Conservation (phyloP, 2,797 vertebrate genomes). For the Gambelia wislizenii region DNA sequence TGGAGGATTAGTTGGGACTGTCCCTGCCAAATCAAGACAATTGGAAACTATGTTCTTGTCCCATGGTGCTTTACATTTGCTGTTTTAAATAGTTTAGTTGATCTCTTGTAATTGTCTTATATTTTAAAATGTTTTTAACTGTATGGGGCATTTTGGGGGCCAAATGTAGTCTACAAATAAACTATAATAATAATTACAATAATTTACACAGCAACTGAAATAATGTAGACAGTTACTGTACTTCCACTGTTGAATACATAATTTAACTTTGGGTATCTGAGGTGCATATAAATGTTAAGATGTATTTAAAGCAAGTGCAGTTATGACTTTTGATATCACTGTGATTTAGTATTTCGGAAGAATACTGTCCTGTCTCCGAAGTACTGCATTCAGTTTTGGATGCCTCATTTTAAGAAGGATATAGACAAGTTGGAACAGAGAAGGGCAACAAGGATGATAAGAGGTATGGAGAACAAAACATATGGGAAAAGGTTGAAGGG, state of each 20-base stretch:
- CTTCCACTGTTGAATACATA: not conserved
- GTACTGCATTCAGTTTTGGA: no score
- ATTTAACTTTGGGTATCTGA: conserved; percentile 9
- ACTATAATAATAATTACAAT: not conserved
- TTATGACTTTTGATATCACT: not conserved
- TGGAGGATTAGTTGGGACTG: no score
- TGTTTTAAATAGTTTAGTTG: not conserved
- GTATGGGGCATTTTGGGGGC: not conserved
- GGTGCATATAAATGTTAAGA: conserved; percentile 12
- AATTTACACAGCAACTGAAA: not conserved
- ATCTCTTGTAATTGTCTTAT: not conserved
- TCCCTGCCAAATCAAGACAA: no score
- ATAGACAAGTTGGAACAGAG: no score
- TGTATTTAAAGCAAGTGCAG: not conserved
- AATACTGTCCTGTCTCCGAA: not conserved
- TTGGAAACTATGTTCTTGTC: not conserved
- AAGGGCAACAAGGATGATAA: no score
- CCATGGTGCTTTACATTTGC: not conserved
- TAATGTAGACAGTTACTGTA: not conserved
- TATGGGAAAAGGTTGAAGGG: no score
- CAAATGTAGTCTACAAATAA: not conserved
- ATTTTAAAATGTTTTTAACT: not conserved
- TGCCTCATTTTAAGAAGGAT: no score
- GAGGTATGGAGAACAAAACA: no score
- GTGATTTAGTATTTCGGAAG: not conserved